phyloP scores from a whole-genome alignment of 2,113 vertebrate species.

The Grammomys surdaster region DNA sequence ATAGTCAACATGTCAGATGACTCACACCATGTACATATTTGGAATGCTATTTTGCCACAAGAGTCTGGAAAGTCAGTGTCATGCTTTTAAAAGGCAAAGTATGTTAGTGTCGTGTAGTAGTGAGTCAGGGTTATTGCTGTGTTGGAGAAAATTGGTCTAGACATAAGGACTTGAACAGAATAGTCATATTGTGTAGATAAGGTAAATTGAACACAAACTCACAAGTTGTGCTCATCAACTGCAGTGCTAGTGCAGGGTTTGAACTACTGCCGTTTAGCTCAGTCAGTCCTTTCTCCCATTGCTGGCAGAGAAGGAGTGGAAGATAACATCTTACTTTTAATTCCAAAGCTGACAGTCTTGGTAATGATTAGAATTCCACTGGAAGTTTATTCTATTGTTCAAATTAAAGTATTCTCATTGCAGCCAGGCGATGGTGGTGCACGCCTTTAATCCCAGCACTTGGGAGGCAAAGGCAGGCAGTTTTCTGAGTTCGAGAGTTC shows the following conservation, averaged over 20 bases:
- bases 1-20: constrained; percentile 51
- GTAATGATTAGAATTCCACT: background rate
- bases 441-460: too few relatives aligned
- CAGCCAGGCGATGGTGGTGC: background rate
- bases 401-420: background rate
- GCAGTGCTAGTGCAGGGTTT: background rate
- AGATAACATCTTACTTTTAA: background rate
- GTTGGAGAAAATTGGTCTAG: background rate
- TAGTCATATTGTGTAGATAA: background rate
- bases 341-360: background rate
- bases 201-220: background rate
- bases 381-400: background rate
- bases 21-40: constrained; percentile 44
- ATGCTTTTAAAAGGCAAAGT: constrained; percentile 65
- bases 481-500: too few relatives aligned
- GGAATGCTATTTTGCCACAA: constrained; percentile 49
- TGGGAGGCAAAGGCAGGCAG: too few relatives aligned
- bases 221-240: background rate
- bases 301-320: background rate
- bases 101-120: background rate
- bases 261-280: background rate
- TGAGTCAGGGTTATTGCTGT: background rate
- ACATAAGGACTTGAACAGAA: background rate
- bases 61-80: constrained; percentile 35
- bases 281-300: background rate